Conservation (phyloP, 2,797 vertebrate genomes). For the Esox masquinongy region DNA sequence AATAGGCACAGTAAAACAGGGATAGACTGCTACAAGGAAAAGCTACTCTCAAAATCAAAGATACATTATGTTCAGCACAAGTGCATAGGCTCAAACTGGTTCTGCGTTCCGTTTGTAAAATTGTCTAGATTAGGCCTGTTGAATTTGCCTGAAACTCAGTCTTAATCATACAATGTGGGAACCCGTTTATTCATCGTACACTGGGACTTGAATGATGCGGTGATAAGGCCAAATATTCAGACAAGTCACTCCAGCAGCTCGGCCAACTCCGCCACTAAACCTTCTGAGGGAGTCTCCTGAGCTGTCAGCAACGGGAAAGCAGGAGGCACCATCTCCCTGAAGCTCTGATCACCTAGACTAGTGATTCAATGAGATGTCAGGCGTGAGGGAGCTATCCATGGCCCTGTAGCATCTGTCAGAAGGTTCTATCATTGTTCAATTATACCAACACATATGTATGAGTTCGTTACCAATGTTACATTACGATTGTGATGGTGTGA, state of each 20-base stretch:
- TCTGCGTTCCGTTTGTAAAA: neutral
- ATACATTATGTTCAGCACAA: neutral
- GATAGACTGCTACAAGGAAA: neutral
- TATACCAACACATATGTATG: no score
- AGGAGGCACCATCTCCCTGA: neutral
- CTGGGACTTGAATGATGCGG: neutral
- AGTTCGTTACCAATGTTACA: no score
- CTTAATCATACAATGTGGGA: neutral
- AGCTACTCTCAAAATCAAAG: neutral
- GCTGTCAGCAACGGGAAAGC: neutral
- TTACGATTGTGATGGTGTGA: no score
- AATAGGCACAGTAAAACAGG: neutral
- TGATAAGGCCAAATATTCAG: neutral
- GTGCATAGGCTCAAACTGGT: neutral
- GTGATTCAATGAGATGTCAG: neutral
- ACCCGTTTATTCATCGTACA: neutral
- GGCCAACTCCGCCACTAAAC: neutral
- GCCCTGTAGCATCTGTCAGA: constrained; percentile 7
- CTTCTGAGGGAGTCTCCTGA: no score
- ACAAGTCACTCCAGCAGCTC: neutral
- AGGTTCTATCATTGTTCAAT: neutral
- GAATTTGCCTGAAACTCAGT: neutral
- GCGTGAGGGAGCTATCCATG: constrained; percentile 9
- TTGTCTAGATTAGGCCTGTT: neutral
- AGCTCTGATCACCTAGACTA: neutral